Percentiles rank a stretch among this genome's conserved stretches.
Evolutionary conservation across 1,140 invertebrate genomes (phyloP).

Genomic region (Euura lappo): DNA sequence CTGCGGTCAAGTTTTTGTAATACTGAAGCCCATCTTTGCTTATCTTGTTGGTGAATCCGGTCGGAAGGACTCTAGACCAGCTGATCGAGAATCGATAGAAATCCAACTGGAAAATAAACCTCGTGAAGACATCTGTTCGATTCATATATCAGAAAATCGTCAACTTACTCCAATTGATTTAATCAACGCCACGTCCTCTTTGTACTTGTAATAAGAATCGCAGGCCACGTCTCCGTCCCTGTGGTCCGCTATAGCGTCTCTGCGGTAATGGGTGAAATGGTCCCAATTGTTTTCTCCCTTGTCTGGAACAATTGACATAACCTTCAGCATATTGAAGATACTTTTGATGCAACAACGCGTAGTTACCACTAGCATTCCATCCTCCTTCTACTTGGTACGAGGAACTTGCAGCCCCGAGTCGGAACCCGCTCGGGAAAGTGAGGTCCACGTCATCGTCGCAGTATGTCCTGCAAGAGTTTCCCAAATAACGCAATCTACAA

Average conservation of each 20-base stretch:
- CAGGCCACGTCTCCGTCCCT: constrained; percentile 64
- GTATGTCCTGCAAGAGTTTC: background rate
- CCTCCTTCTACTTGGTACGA: constrained; percentile 55
- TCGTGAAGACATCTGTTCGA: constrained; percentile 27
- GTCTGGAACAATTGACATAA: constrained; percentile 30
- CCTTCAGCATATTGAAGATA: too few relatives aligned
- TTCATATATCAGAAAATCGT: constrained; percentile 34
- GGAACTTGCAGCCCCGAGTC: constrained; percentile 47
- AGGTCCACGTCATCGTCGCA: background rate
- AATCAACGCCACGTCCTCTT: constrained; percentile 61
- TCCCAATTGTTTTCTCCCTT: constrained; percentile 67
- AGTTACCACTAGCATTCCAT: constrained; percentile 46
- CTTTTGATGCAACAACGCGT: too few relatives aligned
- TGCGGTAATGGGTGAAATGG: constrained; percentile 61
- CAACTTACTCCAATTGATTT: constrained; percentile 57
- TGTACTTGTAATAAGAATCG: constrained; percentile 66
- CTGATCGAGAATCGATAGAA: constrained; percentile 55
- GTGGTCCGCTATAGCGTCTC: constrained; percentile 59
- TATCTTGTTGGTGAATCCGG: constrained; percentile 54
- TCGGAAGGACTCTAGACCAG: too few relatives aligned
- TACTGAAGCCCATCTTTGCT: constrained; percentile 56
- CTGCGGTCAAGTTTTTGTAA: constrained; percentile 10
- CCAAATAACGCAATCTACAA: background rate
- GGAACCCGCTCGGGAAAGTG: constrained; percentile 41
- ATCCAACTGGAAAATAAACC: constrained; percentile 20